Conservation (phyloP, 2,113 vertebrate genomes). For the Ceyx margarethae region DNA sequence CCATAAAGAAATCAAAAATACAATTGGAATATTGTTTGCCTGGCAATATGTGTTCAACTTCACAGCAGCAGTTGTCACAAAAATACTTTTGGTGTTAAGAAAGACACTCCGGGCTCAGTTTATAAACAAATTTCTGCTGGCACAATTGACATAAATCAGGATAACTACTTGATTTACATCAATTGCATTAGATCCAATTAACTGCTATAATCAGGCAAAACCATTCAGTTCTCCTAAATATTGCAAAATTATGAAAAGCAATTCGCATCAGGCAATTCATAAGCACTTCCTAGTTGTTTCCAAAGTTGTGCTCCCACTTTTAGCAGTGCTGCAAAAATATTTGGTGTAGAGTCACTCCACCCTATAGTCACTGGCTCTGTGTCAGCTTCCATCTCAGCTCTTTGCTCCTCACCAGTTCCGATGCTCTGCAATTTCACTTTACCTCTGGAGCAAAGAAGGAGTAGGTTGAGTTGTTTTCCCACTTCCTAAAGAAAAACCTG, state of each 20-base stretch:
- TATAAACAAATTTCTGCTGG: constrained; percentile 56
- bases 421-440: constrained; percentile 6
- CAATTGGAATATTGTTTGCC: constrained; percentile 33
- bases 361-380: constrained; percentile 17
- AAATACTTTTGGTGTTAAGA: constrained; percentile 42
- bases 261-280: constrained; percentile 36
- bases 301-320: constrained; percentile 43
- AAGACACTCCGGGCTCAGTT: constrained; percentile 25
- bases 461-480: background rate
- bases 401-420: constrained; percentile 31
- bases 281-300: constrained; percentile 34
- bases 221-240: constrained; percentile 40
- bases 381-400: constrained; percentile 25
- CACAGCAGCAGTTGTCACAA: constrained; percentile 34
- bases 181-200: constrained; percentile 50
- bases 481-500: background rate
- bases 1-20: constrained; percentile 56
- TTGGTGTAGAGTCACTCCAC: constrained; percentile 34
- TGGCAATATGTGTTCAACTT: constrained; percentile 18
- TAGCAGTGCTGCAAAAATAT: constrained; percentile 29
- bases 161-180: constrained; percentile 46
- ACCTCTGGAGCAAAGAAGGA: background rate
- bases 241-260: constrained; percentile 25
- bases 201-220: constrained; percentile 21
- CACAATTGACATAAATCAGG: constrained; percentile 48